Base-by-base conservation (phyloP, 2,113 vertebrate genomes). In the Pitta sordida region DNA sequence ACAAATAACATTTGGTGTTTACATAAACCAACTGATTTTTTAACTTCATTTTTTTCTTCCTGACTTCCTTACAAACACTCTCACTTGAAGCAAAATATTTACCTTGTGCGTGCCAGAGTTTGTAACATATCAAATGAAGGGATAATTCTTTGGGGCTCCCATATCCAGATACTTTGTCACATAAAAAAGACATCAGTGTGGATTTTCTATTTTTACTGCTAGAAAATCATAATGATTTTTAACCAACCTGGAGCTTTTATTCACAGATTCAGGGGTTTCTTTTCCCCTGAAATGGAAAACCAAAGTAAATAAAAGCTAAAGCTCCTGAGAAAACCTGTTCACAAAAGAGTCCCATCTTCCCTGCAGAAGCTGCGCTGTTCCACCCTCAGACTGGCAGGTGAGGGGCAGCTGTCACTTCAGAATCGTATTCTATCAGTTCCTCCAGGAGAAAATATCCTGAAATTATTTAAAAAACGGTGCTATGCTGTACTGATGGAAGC, bases 341-440 rank as follows among this genome's bases (percentile, higher is more conserved):
- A 21, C 37, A 19, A 22, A 46, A 52, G 32, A 86, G 10, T 4
- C 4, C 18, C 43, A 13, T 21, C n/a, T 56, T 3, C 56, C 16
- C 70, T 67, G 32, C 39, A 58, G 75, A 67, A 84, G 29, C 11
- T 0, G 1, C 26, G 55, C 48, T 71, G 10, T 49, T 76, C 34
- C 22, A 56, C 3, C 16, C 11, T 4, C 23, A 76, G 12, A 23
- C 22, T 1, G 1, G 2, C 1, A 1, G 26, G 32, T 12, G 10
- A 55, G 55, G 62, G 27, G 32, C 41, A 79, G 27, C 19, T 86
- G 9, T 77, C 39, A 27, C 60, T 67, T 77, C n/a, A n/a, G 49
- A 53, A 49, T 37, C 3, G 0, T 37, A 14, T 78, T 80, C 73
- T 65, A 36, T 81, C 63, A 24, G 8, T 67, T 71, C 18, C 5